Conservation (phyloP, 2,888 invertebrate species). For the Cryptophagus acutangulus region DNA sequence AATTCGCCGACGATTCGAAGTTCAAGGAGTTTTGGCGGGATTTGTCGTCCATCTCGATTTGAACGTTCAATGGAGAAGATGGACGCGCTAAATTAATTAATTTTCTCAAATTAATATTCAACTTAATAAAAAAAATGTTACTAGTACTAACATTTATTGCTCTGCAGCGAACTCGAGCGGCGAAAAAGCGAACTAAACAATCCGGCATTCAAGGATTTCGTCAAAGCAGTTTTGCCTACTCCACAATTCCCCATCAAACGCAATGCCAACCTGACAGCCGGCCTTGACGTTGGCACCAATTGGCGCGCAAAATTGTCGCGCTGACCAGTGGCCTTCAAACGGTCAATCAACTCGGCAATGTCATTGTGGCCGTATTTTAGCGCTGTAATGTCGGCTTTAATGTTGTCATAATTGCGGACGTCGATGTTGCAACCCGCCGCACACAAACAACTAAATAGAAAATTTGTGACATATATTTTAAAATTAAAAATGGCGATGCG, state of each 20-base stretch:
- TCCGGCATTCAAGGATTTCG: constrained; percentile 63
- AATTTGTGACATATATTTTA: not conserved
- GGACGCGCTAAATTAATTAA: constrained; percentile 45
- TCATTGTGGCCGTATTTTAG: constrained; percentile 66
- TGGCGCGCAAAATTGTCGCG: constrained; percentile 50
- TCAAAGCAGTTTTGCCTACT: constrained; percentile 65
- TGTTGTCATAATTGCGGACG: constrained; percentile 62
- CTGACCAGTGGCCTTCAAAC: constrained; percentile 56
- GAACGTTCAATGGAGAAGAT: constrained; percentile 49
- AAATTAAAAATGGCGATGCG: too few relatives aligned
- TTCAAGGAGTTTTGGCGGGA: constrained; percentile 56
- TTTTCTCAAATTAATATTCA: not conserved
- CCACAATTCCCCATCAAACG: constrained; percentile 68
- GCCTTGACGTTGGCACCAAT: constrained; percentile 56
- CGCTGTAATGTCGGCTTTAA: constrained; percentile 72
- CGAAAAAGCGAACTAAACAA: constrained; percentile 63
- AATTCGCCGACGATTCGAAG: constrained; percentile 53
- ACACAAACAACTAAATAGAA: constrained; percentile 51
- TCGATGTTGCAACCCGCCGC: constrained; percentile 67
- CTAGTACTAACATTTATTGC: constrained; percentile 44
- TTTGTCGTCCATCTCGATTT: constrained; percentile 58
- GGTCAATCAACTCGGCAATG: constrained; percentile 63
- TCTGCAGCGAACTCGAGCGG: constrained; percentile 51
- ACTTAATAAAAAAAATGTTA: constrained; percentile 8
- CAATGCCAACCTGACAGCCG: constrained; percentile 59